Evolutionary conservation across 2,797 vertebrate species (phyloP).

Genomic region (Pipistrellus pygmaeus): DNA sequence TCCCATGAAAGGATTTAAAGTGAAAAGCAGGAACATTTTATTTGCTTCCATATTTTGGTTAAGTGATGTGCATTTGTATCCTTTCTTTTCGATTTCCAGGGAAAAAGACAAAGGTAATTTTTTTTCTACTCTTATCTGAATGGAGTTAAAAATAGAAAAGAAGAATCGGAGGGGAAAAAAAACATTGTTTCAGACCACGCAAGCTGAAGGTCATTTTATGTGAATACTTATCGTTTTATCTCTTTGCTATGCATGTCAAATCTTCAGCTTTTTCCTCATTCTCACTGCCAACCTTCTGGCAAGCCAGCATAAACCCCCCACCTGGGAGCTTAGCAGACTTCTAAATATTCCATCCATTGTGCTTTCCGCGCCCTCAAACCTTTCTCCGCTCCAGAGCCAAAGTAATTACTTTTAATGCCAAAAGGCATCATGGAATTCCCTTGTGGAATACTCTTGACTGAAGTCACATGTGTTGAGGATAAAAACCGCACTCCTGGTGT

Average conservation of each 20-base stretch:
- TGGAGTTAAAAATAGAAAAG: neutral
- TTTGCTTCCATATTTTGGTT: neutral
- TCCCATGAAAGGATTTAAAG: neutral
- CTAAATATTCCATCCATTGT: neutral
- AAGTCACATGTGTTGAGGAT: neutral
- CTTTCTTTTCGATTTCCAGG: neutral
- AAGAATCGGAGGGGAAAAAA: neutral
- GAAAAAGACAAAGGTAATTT: slow-evolving; percentile 23
- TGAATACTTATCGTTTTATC: neutral
- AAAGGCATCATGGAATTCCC: neutral
- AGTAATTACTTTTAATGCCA: neutral
- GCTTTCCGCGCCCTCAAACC: neutral
- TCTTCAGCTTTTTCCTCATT: neutral
- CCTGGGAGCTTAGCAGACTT: neutral
- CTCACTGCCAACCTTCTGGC: neutral
- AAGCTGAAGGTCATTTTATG: neutral
- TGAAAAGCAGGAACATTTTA: neutral
- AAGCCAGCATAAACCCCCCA: neutral
- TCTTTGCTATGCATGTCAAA: neutral
- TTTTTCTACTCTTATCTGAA: slow-evolving; percentile 43
- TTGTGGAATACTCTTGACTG: neutral
- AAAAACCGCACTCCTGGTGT: neutral
- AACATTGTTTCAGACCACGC: neutral
- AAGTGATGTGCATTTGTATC: neutral
- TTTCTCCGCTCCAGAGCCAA: neutral